Conservation (phyloP, 2,888 invertebrate species). For the Euspilapteryx auroguttella region DNA sequence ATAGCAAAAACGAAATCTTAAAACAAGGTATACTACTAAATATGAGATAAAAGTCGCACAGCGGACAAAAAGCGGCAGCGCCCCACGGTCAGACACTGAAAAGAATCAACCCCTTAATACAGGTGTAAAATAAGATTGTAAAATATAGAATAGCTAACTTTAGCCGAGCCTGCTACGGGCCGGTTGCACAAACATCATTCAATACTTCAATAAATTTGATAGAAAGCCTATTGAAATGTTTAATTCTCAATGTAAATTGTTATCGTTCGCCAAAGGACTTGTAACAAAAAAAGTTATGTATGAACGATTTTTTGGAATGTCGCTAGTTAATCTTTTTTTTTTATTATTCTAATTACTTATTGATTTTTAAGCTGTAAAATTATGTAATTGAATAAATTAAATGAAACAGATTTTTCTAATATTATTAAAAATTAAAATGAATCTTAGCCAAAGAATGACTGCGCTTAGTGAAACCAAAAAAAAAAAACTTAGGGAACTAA, state of each 20-base stretch:
- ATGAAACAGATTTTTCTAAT: constrained; percentile 7
- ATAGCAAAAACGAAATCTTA: too few species aligned
- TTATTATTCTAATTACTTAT: constrained; percentile 20
- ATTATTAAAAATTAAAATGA: constrained; percentile 12
- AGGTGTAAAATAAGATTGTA: too few species aligned
- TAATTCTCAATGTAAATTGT: constrained; percentile 41
- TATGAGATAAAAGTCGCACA: too few species aligned
- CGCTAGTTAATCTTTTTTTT: constrained; percentile 34
- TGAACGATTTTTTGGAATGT: constrained; percentile 33
- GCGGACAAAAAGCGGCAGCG: too few species aligned
- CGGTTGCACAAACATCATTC: constrained; percentile 1
- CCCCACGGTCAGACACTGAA: too few species aligned
- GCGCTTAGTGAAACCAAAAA: constrained; percentile 14
- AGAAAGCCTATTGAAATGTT: constrained; percentile 27
- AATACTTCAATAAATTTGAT: constrained; percentile 21
- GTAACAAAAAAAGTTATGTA: too few species aligned
- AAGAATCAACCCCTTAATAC: too few species aligned
- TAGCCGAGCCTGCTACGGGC: too few species aligned
- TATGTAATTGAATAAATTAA: too few species aligned
- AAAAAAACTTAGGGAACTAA: constrained; percentile 36
- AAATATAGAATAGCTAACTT: too few species aligned
- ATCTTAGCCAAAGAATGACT: constrained; percentile 22
- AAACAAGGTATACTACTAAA: too few species aligned
- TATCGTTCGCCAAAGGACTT: constrained; percentile 54
- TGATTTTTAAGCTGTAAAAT: constrained; percentile 10